Percentiles rank a stretch among this genome's conserved stretches.
phyloP scores from a whole-genome alignment of 2,113 vertebrate genomes.

The Apodemus sylvaticus region DNA sequence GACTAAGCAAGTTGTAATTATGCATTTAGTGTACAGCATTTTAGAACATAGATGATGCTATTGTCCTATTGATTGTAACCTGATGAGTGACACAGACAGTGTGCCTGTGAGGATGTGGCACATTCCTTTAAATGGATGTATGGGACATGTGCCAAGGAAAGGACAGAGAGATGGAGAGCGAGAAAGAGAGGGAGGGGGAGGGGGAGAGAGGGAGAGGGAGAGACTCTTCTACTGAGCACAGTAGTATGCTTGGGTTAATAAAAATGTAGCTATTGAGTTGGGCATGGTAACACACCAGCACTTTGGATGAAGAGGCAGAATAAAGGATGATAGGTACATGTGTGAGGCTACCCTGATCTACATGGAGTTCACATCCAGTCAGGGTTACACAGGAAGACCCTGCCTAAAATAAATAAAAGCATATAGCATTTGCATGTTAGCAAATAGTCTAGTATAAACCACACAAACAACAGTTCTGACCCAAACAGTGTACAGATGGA shows the following conservation, averaged over 20 bases:
- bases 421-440: background rate
- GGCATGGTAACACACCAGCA: background rate
- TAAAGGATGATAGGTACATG: background rate
- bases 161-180: background rate
- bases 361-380: background rate
- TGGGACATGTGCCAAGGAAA: background rate
- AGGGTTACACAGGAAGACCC: background rate
- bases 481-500: background rate
- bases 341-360: background rate
- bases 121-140: background rate
- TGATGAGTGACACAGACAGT: background rate
- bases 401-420: background rate
- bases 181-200: background rate
- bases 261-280: background rate
- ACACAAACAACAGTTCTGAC: background rate
- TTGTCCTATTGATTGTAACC: background rate
- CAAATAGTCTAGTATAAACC: constrained; percentile 5
- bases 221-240: background rate
- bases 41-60: background rate
- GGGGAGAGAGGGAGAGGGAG: background rate
- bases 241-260: background rate
- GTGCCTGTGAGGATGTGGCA: background rate
- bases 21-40: background rate
- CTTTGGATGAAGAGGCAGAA: background rate
- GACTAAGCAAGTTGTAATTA: background rate